Evolutionary conservation across 2,888 invertebrate genomes (phyloP), one percentile per base, ranked within the genome.

Genomic region (Tetropium fuscum): DNA sequence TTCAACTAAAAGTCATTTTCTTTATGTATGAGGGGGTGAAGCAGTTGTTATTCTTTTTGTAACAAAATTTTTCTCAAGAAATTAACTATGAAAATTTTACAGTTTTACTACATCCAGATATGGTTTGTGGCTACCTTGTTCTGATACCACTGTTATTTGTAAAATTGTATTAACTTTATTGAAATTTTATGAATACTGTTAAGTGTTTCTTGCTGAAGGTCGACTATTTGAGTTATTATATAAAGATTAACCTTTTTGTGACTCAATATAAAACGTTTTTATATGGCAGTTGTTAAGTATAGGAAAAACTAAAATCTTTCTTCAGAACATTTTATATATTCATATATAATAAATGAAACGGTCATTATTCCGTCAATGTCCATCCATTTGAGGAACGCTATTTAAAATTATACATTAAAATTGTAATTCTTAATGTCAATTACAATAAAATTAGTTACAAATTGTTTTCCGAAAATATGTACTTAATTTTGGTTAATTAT

Each of bases 1-100:
- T 71, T 69, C 68, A 69, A 63, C 69, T 68, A 69, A 71, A 68
- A 71, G 60, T 61, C 47, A 27, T 57, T 62, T 59, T 34, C 10
- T 36, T 40, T 53, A 44, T 58, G 27, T 22, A 32, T 13, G 53
- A 48, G 43, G 56, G 22, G 48, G 13, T 45, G 43, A 15, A 48
- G 41, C 16, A 44, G 27, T 8, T 27, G 6, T 11, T 6, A 13
- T 27, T 15, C 27, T 19, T 11, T 11, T 49, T 38, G n/a, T 19
- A 22, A 20, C n/a, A 36, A 8, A n/a, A n/a, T 4, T 36, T 49
- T 36, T 11, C 10, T 18, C 11, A 22, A 19, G 19, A 20, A 44
- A 44, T 4, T 44, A 6, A 44, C 25, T 27, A n/a, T 44, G 6
- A n/a, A 16, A 13, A 11, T 15, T 43, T 25, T 25, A 2, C 2